Conservation (phyloP, 2,113 vertebrate species). For the Trochalopteron elliotii region DNA sequence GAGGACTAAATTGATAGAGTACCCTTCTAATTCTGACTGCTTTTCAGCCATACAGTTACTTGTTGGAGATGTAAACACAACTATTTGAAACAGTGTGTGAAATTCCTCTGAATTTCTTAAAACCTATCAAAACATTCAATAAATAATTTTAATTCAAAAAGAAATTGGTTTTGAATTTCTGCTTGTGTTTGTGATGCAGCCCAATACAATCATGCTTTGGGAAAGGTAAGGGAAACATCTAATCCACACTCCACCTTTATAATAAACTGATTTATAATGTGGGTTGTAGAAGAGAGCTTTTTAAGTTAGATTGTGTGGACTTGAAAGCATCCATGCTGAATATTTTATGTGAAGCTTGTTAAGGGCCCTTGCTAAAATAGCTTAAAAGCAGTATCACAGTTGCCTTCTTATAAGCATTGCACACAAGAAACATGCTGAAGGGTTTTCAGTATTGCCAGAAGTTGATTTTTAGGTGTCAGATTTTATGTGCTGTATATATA, state of each 20-base stretch:
- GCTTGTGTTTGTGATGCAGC: neutral
- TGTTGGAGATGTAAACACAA: neutral
- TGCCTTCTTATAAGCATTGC: conserved; percentile 33
- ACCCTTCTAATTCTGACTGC: neutral
- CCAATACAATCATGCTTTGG: neutral
- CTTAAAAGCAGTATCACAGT: conserved; percentile 26
- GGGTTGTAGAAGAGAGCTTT: conserved; percentile 32
- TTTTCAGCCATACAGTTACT: neutral
- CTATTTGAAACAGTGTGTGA: neutral
- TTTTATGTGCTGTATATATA: conserved; percentile 22
- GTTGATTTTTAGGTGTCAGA: conserved; percentile 39
- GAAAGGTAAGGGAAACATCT: neutral
- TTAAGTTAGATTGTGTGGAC: conserved; percentile 49
- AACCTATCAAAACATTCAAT: neutral
- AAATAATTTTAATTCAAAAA: neutral
- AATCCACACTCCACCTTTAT: conserved; percentile 20
- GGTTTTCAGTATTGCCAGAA: conserved; percentile 41
- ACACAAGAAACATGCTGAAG: conserved; percentile 47
- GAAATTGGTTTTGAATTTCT: neutral
- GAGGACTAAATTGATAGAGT: neutral
- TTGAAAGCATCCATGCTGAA: conserved; percentile 61
- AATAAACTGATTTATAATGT: conserved; percentile 9
- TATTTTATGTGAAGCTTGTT: conserved; percentile 68
- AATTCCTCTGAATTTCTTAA: neutral
- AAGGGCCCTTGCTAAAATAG: conserved; percentile 44